Base-by-base conservation (phyloP, 1,140 invertebrate genomes). In the Melipona quadrifasciata region DNA sequence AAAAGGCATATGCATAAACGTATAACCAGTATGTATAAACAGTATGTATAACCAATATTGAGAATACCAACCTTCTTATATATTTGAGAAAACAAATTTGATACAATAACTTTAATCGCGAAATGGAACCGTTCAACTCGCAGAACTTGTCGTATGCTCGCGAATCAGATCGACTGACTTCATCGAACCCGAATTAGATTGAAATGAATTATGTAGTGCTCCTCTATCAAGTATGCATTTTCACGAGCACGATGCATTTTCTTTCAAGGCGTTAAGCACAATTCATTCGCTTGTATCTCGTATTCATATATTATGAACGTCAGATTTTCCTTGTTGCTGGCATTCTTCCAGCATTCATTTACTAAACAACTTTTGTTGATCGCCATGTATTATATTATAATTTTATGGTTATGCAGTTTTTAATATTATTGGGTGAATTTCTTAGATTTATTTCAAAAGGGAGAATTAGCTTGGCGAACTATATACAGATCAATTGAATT, bases 311-410 rank as follows among this genome's bases (percentile, higher is more conserved):
- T 85, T 82, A 84, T 75, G 83, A 80, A 64, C 82, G 80, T 90
- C 83, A 80, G 80, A 85, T 89, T 76, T 87, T 81, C 82, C 67
- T 65, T 71, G 80, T 31, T 34, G 72, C 84, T 90, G 89, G 89
- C 89, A 80, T 24, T 47, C 17, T 74, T 89, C 89, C 89, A 89
- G n/a, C 19, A 19, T 19, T 27, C 88, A 55, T 82, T 84, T 85
- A 80, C 88, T 76, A 67, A 71, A 75, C 82, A 86, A 81, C 82
- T 84, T 84, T 76, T 89, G 76, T 76, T 31, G 1, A 84, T 51
- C 70, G 73, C 21, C 21, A 27, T 71, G 39, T 81, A 72, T 55
- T 57, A 57, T 67, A 51, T 74, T 51, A 53, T 79, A 75, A 39
- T n/a, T 67, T 74, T 3, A 55, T 39, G 47, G 17, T 0, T 39